Evolutionary conservation across 1,140 invertebrate species (phyloP).

Genomic region (Neodiprion lecontei): DNA sequence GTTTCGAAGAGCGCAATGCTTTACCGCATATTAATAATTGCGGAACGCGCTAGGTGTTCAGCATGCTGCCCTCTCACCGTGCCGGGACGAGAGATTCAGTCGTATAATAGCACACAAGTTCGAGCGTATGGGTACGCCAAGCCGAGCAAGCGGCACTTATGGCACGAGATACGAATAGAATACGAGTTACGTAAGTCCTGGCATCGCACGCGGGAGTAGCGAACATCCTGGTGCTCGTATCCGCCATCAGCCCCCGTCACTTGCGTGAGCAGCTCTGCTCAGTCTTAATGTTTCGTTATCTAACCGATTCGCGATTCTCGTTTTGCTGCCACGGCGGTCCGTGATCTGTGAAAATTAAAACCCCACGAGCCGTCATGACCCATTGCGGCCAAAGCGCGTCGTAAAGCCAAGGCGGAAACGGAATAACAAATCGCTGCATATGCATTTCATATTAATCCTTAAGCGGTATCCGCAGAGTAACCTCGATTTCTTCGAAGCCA

Average conservation of each 20-base stretch:
- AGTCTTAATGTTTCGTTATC: conserved; percentile 2
- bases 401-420: background rate
- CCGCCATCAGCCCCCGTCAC: conserved; percentile 14
- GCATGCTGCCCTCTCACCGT: conserved; percentile 17
- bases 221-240: conserved; percentile 21
- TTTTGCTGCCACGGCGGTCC: background rate
- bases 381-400: background rate
- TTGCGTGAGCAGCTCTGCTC: conserved; percentile 13
- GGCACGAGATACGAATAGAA: conserved; percentile 7
- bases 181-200: conserved; percentile 7
- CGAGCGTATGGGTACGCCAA: background rate
- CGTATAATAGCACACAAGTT: conserved; percentile 5
- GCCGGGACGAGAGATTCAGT: background rate
- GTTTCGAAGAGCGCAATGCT: conserved; percentile 2
- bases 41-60: conserved; percentile 42
- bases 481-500: too few relatives aligned
- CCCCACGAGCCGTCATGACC: background rate
- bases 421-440: too few relatives aligned
- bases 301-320: background rate
- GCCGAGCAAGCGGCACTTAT: conserved; percentile 7
- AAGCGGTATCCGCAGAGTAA: too few relatives aligned
- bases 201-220: conserved; percentile 8
- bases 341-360: background rate
- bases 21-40: conserved; percentile 37
- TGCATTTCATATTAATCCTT: too few relatives aligned